phyloP scores from a whole-genome alignment of 1,140 invertebrate species.

The Heliconius nattereri region DNA sequence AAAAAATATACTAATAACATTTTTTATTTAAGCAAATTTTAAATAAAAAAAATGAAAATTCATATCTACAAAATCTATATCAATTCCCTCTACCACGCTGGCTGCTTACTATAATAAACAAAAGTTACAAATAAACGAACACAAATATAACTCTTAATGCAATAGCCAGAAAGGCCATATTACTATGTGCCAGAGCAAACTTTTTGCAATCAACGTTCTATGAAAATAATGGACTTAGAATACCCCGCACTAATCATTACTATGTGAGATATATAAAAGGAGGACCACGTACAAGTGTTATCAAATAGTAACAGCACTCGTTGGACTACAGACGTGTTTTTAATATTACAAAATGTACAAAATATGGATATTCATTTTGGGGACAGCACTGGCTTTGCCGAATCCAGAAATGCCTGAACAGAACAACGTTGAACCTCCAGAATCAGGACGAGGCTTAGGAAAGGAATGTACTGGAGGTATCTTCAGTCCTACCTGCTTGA shows the following conservation, averaged over 20 bases:
- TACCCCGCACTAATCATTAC: slow-evolving; percentile 67
- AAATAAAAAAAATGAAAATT: slow-evolving; percentile 22
- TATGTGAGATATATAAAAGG: slow-evolving; percentile 76
- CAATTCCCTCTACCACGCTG: slow-evolving; percentile 50
- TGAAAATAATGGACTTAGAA: slow-evolving; percentile 75
- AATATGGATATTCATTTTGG: slow-evolving; percentile 48
- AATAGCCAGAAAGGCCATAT: background rate
- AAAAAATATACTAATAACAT: too few species aligned
- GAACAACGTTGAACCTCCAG: slow-evolving; percentile 51
- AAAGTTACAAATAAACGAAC: slow-evolving; percentile 44
- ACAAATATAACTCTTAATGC: slow-evolving; percentile 39
- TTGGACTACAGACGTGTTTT: slow-evolving; percentile 55
- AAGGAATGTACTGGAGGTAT: slow-evolving; percentile 85
- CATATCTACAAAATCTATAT: slow-evolving; percentile 33
- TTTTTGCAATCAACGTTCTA: slow-evolving; percentile 75
- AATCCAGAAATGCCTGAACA: slow-evolving; percentile 60
- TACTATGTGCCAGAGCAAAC: slow-evolving; percentile 19
- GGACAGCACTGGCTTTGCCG: slow-evolving; percentile 50
- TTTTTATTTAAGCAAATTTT: background rate
- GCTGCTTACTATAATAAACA: slow-evolving; percentile 69
- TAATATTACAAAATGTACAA: slow-evolving; percentile 55
- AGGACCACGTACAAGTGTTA: slow-evolving; percentile 58
- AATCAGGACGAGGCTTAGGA: slow-evolving; percentile 57
- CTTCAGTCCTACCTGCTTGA: slow-evolving; percentile 89
- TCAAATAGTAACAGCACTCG: slow-evolving; percentile 66